phyloP scores from a whole-genome alignment of 2,113 vertebrate genomes.

The Isichthys henryi region DNA sequence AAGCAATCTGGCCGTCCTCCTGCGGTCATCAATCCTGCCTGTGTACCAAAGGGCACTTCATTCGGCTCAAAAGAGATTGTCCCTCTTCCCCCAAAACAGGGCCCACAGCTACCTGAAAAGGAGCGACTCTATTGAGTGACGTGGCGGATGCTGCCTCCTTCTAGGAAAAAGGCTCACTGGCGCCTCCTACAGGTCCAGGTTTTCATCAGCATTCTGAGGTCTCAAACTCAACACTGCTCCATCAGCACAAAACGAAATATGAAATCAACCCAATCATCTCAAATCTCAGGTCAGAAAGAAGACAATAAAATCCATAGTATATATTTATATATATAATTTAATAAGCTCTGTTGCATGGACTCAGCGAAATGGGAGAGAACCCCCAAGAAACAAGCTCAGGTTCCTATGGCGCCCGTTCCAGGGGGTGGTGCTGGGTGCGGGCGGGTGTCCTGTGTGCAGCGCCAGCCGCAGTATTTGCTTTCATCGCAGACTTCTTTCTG shows the following conservation, averaged over 20 bases:
- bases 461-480: constrained; percentile 20
- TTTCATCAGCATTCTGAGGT: constrained; percentile 37
- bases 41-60: not conserved
- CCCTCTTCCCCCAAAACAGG: not conserved
- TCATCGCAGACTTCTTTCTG: constrained; percentile 11
- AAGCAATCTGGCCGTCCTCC: not conserved
- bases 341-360: constrained; percentile 32
- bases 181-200: constrained; percentile 21
- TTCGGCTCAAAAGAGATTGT: not conserved
- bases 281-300: constrained; percentile 30
- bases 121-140: too few species aligned
- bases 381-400: constrained; percentile 22
- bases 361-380: constrained; percentile 36
- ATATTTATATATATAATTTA: constrained; percentile 44
- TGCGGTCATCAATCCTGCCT: constrained; percentile 1
- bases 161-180: not conserved
- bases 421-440: constrained; percentile 21
- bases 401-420: constrained; percentile 30
- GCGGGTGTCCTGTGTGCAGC: constrained; percentile 31
- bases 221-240: constrained; percentile 36
- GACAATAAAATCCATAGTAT: not conserved
- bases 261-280: constrained; percentile 36
- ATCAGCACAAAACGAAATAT: constrained; percentile 37
- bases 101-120: not conserved
- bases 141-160: not conserved